A percentile compares a stretch with the other conserved stretches of the same genome.
These are phyloP conservation scores for Drosophila auraria DNA, from an alignment of 1,140 invertebrate species.

Conservation along the genomic window DNA sequence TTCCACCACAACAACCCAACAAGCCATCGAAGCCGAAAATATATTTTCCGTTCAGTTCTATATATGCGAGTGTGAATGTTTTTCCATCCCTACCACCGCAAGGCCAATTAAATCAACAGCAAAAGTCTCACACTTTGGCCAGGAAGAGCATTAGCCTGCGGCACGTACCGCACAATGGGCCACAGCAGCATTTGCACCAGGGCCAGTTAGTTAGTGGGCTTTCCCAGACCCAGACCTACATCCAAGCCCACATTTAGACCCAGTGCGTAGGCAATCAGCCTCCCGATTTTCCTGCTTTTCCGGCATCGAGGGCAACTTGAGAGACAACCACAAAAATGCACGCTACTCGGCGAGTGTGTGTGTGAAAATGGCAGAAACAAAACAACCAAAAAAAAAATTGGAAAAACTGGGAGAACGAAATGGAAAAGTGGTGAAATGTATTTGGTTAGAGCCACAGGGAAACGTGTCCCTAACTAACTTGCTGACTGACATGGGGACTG, in stretches of 20 bases:
- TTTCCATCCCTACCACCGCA: slow-evolving; percentile 24
- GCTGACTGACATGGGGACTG: slow-evolving; percentile 55
- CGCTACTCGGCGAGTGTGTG: slow-evolving; percentile 48
- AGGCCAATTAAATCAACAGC: slow-evolving; percentile 65
- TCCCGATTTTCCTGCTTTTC: slow-evolving; percentile 47
- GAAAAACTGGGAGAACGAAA: slow-evolving; percentile 39
- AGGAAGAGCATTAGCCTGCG: slow-evolving; percentile 57
- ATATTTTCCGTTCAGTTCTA: slow-evolving; percentile 9
- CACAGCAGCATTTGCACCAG: slow-evolving; percentile 47
- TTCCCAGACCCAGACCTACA: slow-evolving; percentile 14
- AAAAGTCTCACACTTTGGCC: slow-evolving; percentile 23
- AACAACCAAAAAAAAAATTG: slow-evolving; percentile 38
- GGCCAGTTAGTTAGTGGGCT: slow-evolving; percentile 43
- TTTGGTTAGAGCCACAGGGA: slow-evolving; percentile 47
- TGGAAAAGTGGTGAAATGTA: slow-evolving; percentile 59
- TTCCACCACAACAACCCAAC: slow-evolving; percentile 20
- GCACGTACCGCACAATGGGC: slow-evolving; percentile 64
- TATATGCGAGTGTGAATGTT: not conserved
- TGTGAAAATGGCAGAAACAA: slow-evolving; percentile 65
- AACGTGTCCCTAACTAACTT: slow-evolving; percentile 57
- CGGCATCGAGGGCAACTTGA: slow-evolving; percentile 45
- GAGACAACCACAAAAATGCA: slow-evolving; percentile 73
- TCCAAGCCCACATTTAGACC: slow-evolving; percentile 4
- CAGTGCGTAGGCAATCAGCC: slow-evolving; percentile 70
- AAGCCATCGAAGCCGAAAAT: slow-evolving; percentile 35